Evolutionary conservation across 35 echinoderm and acorn worm species (phyloP).

Genomic region (Apostichopus japonicus): DNA sequence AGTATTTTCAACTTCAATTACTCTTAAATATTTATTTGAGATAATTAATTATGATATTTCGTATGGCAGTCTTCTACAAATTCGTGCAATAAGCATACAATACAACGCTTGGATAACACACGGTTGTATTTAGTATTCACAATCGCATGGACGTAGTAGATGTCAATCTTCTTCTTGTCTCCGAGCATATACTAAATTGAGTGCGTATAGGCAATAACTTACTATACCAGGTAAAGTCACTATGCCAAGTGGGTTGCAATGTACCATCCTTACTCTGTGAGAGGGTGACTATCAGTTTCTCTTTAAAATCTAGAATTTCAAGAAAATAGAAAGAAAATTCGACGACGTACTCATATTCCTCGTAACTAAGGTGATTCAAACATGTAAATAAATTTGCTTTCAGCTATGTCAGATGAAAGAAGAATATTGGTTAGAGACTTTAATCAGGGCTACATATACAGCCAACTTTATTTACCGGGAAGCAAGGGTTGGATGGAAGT

Average conservation of each 20-base stretch:
- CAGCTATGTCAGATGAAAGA: neutral
- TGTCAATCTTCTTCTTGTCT: neutral
- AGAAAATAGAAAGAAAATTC: neutral
- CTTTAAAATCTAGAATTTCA: neutral
- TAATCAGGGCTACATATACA: neutral
- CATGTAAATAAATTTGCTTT: neutral
- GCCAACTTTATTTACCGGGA: neutral
- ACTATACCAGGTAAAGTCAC: conserved; percentile 10
- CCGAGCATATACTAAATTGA: neutral
- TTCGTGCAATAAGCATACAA: neutral
- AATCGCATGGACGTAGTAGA: neutral
- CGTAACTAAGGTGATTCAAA: neutral
- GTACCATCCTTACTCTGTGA: neutral
- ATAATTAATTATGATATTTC: too few species aligned
- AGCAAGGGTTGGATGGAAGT: too few species aligned
- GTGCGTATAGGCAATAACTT: neutral
- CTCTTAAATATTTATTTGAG: too few species aligned
- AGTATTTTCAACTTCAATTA: too few species aligned
- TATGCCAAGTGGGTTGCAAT: neutral
- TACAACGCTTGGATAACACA: neutral
- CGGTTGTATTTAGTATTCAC: neutral
- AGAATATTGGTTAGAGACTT: too few species aligned
- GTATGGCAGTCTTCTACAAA: too few species aligned
- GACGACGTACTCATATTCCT: neutral
- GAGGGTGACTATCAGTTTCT: neutral